Conservation (phyloP, 2,888 invertebrate genomes). For the Cremastinae sp. region DNA sequence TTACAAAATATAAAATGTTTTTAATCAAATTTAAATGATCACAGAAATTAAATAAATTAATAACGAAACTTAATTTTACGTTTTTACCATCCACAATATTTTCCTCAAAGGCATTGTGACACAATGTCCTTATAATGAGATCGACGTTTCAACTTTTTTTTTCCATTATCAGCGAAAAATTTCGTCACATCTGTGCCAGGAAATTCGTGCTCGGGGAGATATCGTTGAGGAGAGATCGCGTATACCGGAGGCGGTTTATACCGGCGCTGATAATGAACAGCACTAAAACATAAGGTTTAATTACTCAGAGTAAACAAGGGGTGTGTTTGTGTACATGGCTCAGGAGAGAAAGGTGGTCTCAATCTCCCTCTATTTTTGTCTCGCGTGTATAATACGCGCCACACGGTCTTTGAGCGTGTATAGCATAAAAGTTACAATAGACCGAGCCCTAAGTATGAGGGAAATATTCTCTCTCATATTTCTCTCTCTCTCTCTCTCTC, state of each 20-base stretch:
- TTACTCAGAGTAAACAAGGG: slow-evolving; percentile 58
- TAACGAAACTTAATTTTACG: no score
- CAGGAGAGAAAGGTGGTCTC: slow-evolving; percentile 26
- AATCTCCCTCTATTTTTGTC: slow-evolving; percentile 27
- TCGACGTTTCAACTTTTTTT: slow-evolving; percentile 9
- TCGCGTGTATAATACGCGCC: slow-evolving; percentile 40
- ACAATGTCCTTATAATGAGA: no score
- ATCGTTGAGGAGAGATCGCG: slow-evolving; percentile 43
- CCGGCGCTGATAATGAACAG: slow-evolving; percentile 58
- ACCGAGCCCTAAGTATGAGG: slow-evolving; percentile 51
- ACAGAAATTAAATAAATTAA: no score
- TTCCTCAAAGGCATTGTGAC: neutral
- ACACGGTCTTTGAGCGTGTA: slow-evolving; percentile 44
- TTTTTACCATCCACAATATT: no score
- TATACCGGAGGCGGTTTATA: slow-evolving; percentile 18
- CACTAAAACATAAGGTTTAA: slow-evolving; percentile 62
- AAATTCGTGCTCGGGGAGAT: slow-evolving; percentile 36
- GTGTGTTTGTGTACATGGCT: slow-evolving; percentile 8
- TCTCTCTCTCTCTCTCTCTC: slow-evolving; percentile 6
- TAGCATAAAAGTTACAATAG: slow-evolving; percentile 61
- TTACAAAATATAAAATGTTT: no score
- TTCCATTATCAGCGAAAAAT: neutral
- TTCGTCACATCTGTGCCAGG: neutral
- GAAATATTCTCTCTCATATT: slow-evolving; percentile 17
- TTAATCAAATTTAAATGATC: no score